phyloP scores from a whole-genome alignment of 2,797 vertebrate species.

The Pseudochirops corinnae region DNA sequence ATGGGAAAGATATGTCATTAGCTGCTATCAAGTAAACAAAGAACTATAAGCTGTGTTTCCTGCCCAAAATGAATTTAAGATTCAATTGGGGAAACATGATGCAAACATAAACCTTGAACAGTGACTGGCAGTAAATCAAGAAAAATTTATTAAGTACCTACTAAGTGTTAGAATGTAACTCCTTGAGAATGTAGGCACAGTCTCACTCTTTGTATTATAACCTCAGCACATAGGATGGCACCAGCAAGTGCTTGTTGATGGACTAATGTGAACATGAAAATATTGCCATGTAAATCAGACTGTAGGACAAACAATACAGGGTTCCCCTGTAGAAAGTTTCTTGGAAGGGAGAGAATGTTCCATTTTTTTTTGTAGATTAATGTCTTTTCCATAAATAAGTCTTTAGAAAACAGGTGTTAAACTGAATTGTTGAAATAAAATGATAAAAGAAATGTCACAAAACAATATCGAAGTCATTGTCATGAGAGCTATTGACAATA shows the following conservation, averaged over 20 bases:
- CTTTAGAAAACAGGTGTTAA: background rate
- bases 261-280: conserved; percentile 61
- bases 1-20: background rate
- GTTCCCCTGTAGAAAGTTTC: background rate
- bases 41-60: background rate
- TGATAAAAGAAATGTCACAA: background rate
- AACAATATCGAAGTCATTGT: background rate
- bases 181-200: background rate
- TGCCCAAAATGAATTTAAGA: background rate
- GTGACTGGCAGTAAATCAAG: background rate
- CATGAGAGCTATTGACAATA: background rate
- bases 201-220: background rate
- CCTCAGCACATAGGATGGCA: conserved; percentile 16
- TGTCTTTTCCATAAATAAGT: background rate
- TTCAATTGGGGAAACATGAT: background rate
- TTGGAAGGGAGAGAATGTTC: background rate
- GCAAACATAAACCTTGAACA: background rate
- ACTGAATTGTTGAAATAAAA: background rate
- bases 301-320: background rate
- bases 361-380: background rate
- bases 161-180: background rate
- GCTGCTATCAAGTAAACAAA: background rate
- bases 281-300: background rate
- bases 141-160: background rate
- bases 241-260: conserved; percentile 68